These are phyloP conservation scores for Beroe ovata DNA, from an alignment of 37 sponge, comb jelly and placozoan species.

Conservation along the genomic window DNA sequence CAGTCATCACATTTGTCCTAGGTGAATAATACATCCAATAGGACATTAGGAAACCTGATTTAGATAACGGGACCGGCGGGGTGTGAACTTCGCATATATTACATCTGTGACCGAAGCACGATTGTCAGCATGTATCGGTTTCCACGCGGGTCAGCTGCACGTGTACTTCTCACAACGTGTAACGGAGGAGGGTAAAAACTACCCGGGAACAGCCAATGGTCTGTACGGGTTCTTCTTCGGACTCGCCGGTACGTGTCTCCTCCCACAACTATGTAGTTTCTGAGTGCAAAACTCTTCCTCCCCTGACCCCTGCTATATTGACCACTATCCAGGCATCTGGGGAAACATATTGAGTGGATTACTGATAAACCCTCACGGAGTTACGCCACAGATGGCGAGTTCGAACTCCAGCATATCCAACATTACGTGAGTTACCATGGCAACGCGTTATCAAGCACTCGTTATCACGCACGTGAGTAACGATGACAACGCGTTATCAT, in stretches of 20 bases:
- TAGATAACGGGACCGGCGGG: too few relatives aligned
- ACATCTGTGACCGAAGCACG: too few relatives aligned
- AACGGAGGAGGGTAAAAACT: constrained; percentile 38
- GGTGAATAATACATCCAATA: not conserved
- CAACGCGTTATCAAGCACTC: too few relatives aligned
- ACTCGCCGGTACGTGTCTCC: not conserved
- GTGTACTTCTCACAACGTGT: constrained; percentile 42
- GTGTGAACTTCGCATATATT: too few relatives aligned
- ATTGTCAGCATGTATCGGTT: constrained; percentile 1
- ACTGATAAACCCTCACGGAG: constrained; percentile 5
- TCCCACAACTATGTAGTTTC: too few relatives aligned
- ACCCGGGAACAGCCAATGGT: constrained; percentile 35
- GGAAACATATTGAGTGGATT: constrained; percentile 15
- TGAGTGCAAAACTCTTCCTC: too few relatives aligned
- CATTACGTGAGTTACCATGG: too few relatives aligned
- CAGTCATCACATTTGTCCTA: constrained; percentile 11
- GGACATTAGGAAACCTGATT: too few relatives aligned
- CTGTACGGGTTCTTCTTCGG: constrained; percentile 58
- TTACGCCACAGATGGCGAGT: not conserved
- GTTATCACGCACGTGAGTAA: too few relatives aligned
- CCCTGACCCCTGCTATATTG: not conserved
- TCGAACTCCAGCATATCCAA: too few relatives aligned
- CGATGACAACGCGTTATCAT: too few relatives aligned
- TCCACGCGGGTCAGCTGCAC: constrained; percentile 63
- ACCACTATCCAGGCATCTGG: constrained; percentile 4